These are phyloP conservation scores for Sebastes matsubarae DNA, from an alignment of 2,797 vertebrate species.

Conservation along the genomic window DNA sequence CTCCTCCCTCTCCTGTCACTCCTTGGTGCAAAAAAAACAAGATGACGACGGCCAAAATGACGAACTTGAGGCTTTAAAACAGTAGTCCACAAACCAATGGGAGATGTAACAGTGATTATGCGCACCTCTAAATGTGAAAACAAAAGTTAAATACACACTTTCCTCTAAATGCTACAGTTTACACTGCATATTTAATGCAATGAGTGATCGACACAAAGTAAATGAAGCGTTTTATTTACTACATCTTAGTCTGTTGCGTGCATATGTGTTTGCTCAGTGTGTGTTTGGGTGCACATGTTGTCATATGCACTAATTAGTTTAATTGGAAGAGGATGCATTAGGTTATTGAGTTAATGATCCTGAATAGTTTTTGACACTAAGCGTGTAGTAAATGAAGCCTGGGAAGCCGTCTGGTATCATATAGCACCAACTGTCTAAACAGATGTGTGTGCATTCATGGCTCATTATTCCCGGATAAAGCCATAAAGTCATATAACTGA, in stretches of 20 bases:
- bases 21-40: not conserved
- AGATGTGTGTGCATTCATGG: not conserved
- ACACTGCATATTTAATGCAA: not conserved
- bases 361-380: conserved; percentile 5
- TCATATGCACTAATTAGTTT: not conserved
- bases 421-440: not conserved
- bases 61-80: not conserved
- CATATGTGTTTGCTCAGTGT: not conserved
- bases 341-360: conserved; percentile 24
- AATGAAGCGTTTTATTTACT: not conserved
- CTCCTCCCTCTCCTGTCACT: not conserved
- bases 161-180: too few species aligned
- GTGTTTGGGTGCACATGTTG: not conserved
- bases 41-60: not conserved
- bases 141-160: too few species aligned
- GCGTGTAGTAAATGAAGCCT: not conserved
- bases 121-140: too few species aligned
- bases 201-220: not conserved
- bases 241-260: not conserved
- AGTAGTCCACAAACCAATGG: not conserved
- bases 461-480: not conserved
- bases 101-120: not conserved
- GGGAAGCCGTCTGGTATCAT: not conserved
- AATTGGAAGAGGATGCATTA: conserved; percentile 4
- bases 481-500: not conserved